phyloP scores from a whole-genome alignment of 1,140 invertebrate species.

The Neodiprion lecontei region DNA sequence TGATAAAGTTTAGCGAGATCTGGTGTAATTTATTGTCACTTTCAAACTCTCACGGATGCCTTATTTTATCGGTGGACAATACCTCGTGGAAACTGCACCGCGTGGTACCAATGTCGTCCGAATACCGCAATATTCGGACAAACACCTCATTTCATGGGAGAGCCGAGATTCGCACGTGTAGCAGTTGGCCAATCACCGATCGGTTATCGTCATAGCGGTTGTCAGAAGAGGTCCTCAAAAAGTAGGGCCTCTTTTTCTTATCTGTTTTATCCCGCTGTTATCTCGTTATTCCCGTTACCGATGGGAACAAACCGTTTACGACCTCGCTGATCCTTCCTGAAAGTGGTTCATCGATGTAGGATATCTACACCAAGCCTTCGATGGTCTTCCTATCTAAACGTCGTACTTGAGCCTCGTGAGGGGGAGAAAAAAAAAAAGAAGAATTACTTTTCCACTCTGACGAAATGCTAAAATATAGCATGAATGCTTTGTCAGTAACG shows the following conservation, averaged over 20 bases:
- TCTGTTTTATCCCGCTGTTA: background rate
- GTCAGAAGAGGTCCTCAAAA: background rate
- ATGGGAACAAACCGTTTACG: background rate
- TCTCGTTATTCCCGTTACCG: background rate
- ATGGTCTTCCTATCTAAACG: background rate
- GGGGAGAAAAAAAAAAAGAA: background rate
- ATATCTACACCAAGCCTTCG: background rate
- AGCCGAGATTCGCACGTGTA: too few relatives aligned
- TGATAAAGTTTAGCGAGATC: background rate
- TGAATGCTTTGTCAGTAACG: too few relatives aligned
- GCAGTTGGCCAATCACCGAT: too few relatives aligned
- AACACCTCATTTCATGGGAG: too few relatives aligned
- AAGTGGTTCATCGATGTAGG: background rate
- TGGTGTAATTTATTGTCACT: background rate
- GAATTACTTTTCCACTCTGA: background rate
- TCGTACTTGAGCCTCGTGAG: background rate
- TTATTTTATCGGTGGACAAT: too few relatives aligned
- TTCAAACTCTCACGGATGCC: too few relatives aligned
- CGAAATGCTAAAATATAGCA: background rate
- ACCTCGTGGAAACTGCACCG: too few relatives aligned
- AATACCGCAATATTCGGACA: too few relatives aligned
- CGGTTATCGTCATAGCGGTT: too few relatives aligned
- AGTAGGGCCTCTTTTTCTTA: background rate
- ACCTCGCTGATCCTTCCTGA: background rate
- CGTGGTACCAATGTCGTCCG: too few relatives aligned